Evolutionary conservation across 2,888 invertebrate genomes (phyloP).

Genomic region (Pyralis farinalis): DNA sequence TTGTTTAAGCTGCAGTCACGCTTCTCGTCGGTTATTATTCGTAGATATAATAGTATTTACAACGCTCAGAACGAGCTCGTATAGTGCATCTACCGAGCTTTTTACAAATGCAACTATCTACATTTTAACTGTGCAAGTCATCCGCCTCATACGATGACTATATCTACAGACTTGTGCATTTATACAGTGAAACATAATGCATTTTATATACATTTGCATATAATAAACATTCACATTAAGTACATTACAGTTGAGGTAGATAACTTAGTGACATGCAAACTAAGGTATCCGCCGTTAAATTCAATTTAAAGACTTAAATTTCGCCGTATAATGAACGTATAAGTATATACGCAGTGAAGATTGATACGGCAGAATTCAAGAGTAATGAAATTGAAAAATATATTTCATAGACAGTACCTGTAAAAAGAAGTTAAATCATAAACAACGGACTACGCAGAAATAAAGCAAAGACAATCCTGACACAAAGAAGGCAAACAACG

Average conservation of each 20-base stretch:
- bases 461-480: conserved; percentile 53
- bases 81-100: conserved; percentile 29
- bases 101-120: conserved; percentile 39
- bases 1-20: too few relatives aligned
- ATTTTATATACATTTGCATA: conserved; percentile 11
- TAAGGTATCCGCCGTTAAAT: conserved; percentile 17
- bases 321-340: too few relatives aligned
- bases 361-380: too few relatives aligned
- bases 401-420: conserved; percentile 24
- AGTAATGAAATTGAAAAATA: too few relatives aligned
- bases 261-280: conserved; percentile 21
- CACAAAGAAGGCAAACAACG: conserved; percentile 45
- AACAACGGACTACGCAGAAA: conserved; percentile 49
- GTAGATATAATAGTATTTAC: conserved; percentile 8
- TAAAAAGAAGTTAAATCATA: conserved; percentile 43
- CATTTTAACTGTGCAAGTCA: conserved; percentile 17
- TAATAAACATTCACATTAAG: conserved; percentile 2
- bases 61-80: conserved; percentile 18
- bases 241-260: conserved; percentile 2
- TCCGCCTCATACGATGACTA: conserved; percentile 14
- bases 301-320: too few relatives aligned
- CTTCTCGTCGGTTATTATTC: too few relatives aligned
- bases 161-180: conserved; percentile 13
- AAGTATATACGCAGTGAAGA: too few relatives aligned
- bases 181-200: conserved; percentile 13